phyloP scores from a whole-genome alignment of 2,113 vertebrate genomes.

The Malurus melanocephalus region DNA sequence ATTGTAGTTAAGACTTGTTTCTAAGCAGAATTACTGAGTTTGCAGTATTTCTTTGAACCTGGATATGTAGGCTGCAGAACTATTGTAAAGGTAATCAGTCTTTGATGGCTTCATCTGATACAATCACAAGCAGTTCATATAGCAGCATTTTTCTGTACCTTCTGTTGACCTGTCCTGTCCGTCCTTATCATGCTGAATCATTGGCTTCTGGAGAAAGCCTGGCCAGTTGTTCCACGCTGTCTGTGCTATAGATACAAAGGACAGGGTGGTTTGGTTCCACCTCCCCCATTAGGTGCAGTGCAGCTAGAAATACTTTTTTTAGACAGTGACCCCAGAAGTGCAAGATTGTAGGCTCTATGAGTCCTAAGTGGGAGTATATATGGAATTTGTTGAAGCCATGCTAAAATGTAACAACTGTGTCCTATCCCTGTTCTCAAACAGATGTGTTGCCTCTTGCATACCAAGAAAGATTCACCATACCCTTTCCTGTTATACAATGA shows the following conservation, averaged over 20 bases:
- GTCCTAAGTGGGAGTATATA: not conserved
- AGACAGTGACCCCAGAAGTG: not conserved
- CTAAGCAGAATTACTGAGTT: not conserved
- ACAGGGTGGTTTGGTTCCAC: not conserved
- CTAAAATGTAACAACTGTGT: not conserved
- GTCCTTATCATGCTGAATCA: slow-evolving; percentile 13
- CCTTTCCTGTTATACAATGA: not conserved
- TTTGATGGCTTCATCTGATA: not conserved
- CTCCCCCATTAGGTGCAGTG: not conserved
- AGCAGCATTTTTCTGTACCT: not conserved
- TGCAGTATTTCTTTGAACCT: not conserved
- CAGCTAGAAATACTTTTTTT: not conserved
- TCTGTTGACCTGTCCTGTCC: not conserved
- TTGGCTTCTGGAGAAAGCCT: not conserved
- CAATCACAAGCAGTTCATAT: not conserved
- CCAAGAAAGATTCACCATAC: not conserved
- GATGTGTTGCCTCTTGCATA: not conserved
- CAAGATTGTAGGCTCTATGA: not conserved
- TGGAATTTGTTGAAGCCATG: not conserved
- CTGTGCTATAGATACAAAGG: not conserved
- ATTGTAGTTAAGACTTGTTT: not conserved
- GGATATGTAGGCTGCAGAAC: not conserved
- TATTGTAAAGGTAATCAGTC: not conserved
- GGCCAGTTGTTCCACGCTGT: not conserved
- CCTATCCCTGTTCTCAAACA: not conserved